Conservation (phyloP, 2,113 vertebrate species). For the Himantopus leucocephalus region DNA sequence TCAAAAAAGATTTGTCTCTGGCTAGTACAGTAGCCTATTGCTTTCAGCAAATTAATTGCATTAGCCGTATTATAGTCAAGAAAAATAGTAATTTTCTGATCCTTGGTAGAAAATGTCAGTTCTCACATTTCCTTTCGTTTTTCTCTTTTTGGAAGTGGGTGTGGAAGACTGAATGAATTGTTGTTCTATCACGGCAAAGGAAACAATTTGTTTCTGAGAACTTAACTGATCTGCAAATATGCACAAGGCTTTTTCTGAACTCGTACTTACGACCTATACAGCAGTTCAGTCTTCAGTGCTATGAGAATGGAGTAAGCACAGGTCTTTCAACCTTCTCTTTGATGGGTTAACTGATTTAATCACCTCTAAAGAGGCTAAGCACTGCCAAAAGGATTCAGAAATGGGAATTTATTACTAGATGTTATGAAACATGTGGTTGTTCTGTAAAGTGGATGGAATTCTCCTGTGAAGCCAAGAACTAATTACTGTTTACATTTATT, state of each 20-base stretch:
- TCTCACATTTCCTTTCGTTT: constrained; percentile 57
- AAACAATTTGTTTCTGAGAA: constrained; percentile 50
- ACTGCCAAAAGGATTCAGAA: constrained; percentile 37
- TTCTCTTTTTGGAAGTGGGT: constrained; percentile 49
- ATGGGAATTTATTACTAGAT: neutral
- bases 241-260: constrained; percentile 17
- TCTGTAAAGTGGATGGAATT: neutral
- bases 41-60: constrained; percentile 59
- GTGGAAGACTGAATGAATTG: constrained; percentile 61
- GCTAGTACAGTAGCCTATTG: constrained; percentile 19
- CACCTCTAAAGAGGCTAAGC: neutral
- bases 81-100: constrained; percentile 53
- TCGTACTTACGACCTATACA: neutral
- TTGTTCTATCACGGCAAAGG: constrained; percentile 46
- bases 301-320: constrained; percentile 3
- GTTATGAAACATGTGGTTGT: neutral
- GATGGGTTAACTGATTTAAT: constrained; percentile 47
- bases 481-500: neutral
- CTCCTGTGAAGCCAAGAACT: neutral
- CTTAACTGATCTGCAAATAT: constrained; percentile 8
- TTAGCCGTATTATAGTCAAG: constrained; percentile 53
- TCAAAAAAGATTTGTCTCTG: constrained; percentile 54
- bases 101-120: constrained; percentile 61
- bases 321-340: constrained; percentile 46
- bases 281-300: neutral